Evolutionary conservation across 2,113 vertebrate species (phyloP).

Genomic region (Burhinus bistriatus): DNA sequence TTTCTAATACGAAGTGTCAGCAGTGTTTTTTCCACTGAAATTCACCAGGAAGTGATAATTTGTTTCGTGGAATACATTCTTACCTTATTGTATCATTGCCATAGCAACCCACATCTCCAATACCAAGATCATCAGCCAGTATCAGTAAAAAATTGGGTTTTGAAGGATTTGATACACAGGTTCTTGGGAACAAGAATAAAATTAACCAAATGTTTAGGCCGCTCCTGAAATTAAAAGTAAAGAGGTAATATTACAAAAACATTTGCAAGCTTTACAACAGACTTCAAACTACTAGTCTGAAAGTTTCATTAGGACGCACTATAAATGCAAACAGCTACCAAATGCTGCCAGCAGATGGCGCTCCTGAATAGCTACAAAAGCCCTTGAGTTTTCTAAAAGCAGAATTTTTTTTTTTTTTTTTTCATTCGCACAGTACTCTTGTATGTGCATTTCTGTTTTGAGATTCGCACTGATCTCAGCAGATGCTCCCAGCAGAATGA

Average conservation of each 20-base stretch:
- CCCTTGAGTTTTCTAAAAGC: background rate
- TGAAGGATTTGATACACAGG: background rate
- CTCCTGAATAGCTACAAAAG: background rate
- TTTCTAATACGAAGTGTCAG: background rate
- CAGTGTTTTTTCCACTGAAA: background rate
- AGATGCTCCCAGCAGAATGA: background rate
- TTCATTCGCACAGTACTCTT: rapidly evolving
- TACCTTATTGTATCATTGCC: slow-evolving; percentile 86
- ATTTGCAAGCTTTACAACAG: background rate
- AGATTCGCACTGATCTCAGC: background rate
- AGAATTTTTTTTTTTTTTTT: background rate
- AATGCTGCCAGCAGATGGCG: slow-evolving; percentile 19
- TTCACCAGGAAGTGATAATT: background rate
- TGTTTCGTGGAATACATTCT: background rate
- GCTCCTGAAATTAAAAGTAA: slow-evolving; percentile 3
- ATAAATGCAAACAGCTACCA: background rate
- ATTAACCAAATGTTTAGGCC: background rate
- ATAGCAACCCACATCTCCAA: slow-evolving; percentile 86
- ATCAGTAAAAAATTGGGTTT: slow-evolving; percentile 85
- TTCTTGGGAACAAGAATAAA: background rate
- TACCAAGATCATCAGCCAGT: slow-evolving; percentile 85
- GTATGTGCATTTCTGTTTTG: background rate
- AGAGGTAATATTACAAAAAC: background rate
- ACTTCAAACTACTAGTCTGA: background rate
- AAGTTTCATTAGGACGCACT: background rate